Percentiles rank a stretch among this genome's conserved stretches.
Conservation (phyloP, 2,797 vertebrate species). For the Pelobates cultripes region DNA sequence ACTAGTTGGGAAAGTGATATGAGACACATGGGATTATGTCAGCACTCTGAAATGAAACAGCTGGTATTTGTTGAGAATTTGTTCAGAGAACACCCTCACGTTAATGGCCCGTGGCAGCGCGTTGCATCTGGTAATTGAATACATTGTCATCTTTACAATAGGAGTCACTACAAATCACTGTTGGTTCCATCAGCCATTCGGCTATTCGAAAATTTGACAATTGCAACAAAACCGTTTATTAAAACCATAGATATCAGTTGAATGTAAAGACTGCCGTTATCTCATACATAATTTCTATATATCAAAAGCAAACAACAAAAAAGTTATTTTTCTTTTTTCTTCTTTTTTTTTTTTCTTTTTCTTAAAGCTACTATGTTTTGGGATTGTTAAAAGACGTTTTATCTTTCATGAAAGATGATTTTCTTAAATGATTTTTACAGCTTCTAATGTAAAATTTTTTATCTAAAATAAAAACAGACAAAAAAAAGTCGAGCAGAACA, state of each 20-base stretch:
- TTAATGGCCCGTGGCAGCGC: slow-evolving; percentile 69
- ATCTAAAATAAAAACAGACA: background rate
- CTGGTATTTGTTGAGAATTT: slow-evolving; percentile 69
- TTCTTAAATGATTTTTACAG: slow-evolving; percentile 4
- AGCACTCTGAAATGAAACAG: slow-evolving; percentile 66
- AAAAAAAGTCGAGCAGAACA: slow-evolving; percentile 11
- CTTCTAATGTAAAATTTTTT: slow-evolving; percentile 10
- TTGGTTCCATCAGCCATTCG: slow-evolving; percentile 59
- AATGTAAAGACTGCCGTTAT: slow-evolving; percentile 8
- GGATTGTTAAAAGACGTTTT: background rate
- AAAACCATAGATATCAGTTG: slow-evolving; percentile 9
- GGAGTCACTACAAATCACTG: slow-evolving; percentile 68
- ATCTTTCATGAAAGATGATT: slow-evolving; percentile 24
- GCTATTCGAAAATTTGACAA: slow-evolving; percentile 60
- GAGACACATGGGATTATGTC: slow-evolving; percentile 61
- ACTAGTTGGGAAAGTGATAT: slow-evolving; percentile 55
- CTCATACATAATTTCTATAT: slow-evolving; percentile 4
- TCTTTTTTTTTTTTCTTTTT: background rate
- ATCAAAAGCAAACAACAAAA: slow-evolving; percentile 2
- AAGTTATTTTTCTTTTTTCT: slow-evolving; percentile 15
- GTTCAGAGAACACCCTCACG: slow-evolving; percentile 63
- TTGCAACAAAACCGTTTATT: slow-evolving; percentile 65
- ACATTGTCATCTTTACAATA: slow-evolving; percentile 63
- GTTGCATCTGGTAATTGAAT: slow-evolving; percentile 68
- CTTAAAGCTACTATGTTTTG: slow-evolving; percentile 23